A percentile compares a stretch with the other conserved stretches of the same genome.
Evolutionary conservation across 2,113 vertebrate genomes (phyloP).

Genomic region (Aramus guarauna): DNA sequence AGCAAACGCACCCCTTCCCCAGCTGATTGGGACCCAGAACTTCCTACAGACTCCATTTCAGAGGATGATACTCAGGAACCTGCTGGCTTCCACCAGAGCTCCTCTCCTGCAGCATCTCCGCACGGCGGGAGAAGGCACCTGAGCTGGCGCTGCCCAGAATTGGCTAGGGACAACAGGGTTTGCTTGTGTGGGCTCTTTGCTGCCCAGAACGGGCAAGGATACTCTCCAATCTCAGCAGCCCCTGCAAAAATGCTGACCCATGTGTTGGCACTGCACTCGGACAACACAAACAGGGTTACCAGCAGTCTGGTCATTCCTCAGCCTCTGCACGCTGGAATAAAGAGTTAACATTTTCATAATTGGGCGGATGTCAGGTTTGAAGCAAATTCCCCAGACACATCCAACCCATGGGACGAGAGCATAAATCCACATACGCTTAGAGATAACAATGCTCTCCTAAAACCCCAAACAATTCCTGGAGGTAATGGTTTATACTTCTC

Average conservation of each 20-base stretch:
- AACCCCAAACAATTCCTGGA: background rate
- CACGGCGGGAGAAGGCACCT: too few species aligned
- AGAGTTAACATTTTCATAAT: rapidly evolving
- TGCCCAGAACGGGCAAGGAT: background rate
- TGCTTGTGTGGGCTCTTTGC: background rate
- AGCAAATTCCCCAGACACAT: background rate
- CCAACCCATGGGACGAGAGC: background rate
- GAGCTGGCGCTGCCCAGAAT: background rate
- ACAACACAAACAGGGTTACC: background rate
- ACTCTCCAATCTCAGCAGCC: background rate
- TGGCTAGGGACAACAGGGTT: background rate
- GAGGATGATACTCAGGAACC: background rate
- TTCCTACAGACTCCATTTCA: background rate
- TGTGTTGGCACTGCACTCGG: background rate
- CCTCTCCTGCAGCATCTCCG: background rate
- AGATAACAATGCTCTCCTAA: background rate
- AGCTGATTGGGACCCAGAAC: background rate
- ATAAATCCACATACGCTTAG: background rate
- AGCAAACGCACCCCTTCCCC: background rate
- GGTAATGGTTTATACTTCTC: background rate
- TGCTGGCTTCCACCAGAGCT: background rate
- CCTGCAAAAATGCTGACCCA: background rate
- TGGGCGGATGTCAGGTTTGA: background rate
- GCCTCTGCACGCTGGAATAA: background rate
- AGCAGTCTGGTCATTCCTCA: background rate